These are phyloP conservation scores for Chouioia cunea DNA, from an alignment of 2,888 invertebrate species.

Conservation along the genomic window DNA sequence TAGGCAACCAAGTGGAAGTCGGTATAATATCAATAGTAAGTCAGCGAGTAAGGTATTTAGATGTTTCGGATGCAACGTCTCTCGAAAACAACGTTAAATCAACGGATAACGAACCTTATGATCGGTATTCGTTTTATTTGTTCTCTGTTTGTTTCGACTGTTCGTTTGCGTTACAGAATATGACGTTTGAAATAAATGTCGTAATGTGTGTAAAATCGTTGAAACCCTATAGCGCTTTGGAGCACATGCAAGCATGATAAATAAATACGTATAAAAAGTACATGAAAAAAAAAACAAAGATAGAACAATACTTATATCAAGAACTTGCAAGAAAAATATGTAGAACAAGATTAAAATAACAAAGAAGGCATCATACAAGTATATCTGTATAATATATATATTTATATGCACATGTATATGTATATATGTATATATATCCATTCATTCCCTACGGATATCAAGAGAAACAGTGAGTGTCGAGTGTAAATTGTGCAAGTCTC, in stretches of 20 bases:
- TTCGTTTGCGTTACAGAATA: conserved; percentile 2
- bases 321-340: conserved; percentile 37
- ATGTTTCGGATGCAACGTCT: conserved; percentile 31
- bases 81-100: conserved; percentile 1
- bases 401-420: too few species aligned
- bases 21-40: conserved; percentile 20
- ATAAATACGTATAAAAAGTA: conserved; percentile 31
- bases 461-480: conserved; percentile 49
- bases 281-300: conserved; percentile 25
- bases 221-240: conserved; percentile 28
- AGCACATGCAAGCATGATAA: conserved; percentile 44
- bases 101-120: conserved; percentile 14
- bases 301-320: conserved; percentile 35
- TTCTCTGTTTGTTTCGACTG: not conserved
- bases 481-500: conserved; percentile 35
- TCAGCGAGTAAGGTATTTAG: conserved; percentile 27
- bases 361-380: conserved; percentile 32
- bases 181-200: conserved; percentile 3
- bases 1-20: not conserved
- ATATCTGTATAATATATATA: conserved; percentile 36
- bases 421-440: too few species aligned
- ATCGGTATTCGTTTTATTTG: not conserved
- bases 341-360: conserved; percentile 36
- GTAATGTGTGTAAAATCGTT: not conserved
- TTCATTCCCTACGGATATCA: conserved; percentile 31